phyloP scores from a whole-genome alignment of 2,888 invertebrate species.

The Pycnomerus fuliginosus region DNA sequence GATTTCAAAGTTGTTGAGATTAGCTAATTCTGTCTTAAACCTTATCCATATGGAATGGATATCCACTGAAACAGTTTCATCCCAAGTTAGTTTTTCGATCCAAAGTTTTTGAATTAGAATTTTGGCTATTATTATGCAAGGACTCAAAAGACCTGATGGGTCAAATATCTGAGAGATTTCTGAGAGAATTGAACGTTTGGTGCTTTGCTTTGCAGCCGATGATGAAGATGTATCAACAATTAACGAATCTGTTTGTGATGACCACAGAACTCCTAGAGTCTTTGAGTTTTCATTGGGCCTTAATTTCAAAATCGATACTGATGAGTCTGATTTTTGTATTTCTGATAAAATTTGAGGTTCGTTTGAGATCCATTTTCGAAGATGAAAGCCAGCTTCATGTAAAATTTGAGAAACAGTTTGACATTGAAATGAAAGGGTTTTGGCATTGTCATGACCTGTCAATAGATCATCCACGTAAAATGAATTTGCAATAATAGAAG shows the following conservation, averaged over 20 bases:
- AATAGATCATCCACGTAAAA: constrained; percentile 26
- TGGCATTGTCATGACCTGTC: too few relatives aligned
- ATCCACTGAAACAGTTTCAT: constrained; percentile 21
- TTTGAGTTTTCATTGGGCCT: constrained; percentile 1
- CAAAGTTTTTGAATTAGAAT: constrained; percentile 30
- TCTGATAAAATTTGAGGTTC: constrained; percentile 1
- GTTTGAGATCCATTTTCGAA: constrained; percentile 28
- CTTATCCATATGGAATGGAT: constrained; percentile 19
- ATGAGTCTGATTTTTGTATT: not conserved
- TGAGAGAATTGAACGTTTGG: constrained; percentile 24
- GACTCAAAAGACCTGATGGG: constrained; percentile 28
- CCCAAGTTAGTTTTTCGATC: constrained; percentile 27
- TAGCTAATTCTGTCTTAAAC: constrained; percentile 9
- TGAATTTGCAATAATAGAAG: constrained; percentile 13
- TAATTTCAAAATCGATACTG: constrained; percentile 4
- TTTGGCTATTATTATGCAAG: constrained; percentile 27
- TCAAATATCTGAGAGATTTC: constrained; percentile 29
- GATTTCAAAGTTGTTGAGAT: constrained; percentile 17
- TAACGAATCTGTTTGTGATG: constrained; percentile 14
- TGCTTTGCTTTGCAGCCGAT: constrained; percentile 1
- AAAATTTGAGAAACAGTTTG: too few relatives aligned
- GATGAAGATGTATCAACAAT: constrained; percentile 7
- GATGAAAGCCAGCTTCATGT: constrained; percentile 11
- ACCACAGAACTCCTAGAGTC: constrained; percentile 22
- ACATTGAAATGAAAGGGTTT: too few relatives aligned